Conservation (phyloP, 2,113 vertebrate genomes). For the Thinocorus orbignyianus region DNA sequence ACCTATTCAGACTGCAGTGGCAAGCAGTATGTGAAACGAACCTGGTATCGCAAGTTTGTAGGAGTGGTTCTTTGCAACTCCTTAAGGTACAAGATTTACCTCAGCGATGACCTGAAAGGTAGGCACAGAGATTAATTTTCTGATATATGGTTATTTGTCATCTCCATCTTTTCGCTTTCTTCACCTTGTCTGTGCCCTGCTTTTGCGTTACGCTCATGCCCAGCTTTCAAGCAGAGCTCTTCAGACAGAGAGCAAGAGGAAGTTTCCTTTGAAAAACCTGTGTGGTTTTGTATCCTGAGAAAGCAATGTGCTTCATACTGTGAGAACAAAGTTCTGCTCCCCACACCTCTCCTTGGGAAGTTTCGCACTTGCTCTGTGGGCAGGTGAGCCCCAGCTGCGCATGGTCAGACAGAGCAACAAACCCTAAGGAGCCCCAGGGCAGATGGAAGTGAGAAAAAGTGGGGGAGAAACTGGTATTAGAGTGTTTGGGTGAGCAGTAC, state of each 20-base stretch:
- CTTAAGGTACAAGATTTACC: constrained; percentile 97
- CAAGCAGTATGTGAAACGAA: constrained; percentile 95
- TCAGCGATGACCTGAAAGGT: constrained; percentile 95
- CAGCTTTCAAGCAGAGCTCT: background rate
- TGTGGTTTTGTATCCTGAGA: background rate
- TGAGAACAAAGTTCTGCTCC: background rate
- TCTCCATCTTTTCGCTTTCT: background rate
- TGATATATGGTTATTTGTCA: background rate
- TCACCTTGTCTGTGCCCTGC: background rate
- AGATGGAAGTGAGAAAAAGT: fast-evolving
- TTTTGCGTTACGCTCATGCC: fast-evolving
- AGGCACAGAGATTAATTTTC: constrained; percentile 17
- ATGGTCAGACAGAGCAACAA: background rate
- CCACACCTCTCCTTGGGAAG: background rate
- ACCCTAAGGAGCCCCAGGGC: background rate
- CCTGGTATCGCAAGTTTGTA: constrained; percentile 97
- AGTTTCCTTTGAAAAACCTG: background rate
- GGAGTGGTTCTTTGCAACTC: constrained; percentile 97
- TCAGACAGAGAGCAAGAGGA: background rate
- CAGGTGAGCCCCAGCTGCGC: background rate
- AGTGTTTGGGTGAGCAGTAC: background rate
- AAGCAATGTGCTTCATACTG: background rate
- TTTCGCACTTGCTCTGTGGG: fast-evolving
- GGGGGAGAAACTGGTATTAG: background rate
- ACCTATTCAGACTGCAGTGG: constrained; percentile 90